Evolutionary conservation across 2,797 vertebrate species (phyloP).

Genomic region (Argyrosomus regius): DNA sequence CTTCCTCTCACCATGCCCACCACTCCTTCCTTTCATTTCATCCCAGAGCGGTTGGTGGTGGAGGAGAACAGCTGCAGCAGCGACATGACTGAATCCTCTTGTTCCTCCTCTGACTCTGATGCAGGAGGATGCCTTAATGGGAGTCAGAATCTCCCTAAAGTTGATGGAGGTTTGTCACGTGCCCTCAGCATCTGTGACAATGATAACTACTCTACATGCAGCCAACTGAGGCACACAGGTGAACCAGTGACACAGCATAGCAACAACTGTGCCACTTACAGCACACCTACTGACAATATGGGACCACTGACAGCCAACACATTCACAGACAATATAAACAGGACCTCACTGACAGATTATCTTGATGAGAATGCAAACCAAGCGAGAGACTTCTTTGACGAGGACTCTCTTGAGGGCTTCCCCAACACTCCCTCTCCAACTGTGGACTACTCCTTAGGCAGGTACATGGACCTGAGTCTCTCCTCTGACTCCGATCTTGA

Average conservation of each 20-base stretch:
- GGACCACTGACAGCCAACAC: slow-evolving; percentile 34
- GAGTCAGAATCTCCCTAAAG: slow-evolving; percentile 70
- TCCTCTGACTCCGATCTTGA: slow-evolving; percentile 93
- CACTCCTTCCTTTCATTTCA: slow-evolving; percentile 77
- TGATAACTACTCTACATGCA: slow-evolving; percentile 70
- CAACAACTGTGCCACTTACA: slow-evolving; percentile 22
- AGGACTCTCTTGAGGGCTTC: slow-evolving; percentile 71
- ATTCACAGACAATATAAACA: slow-evolving; percentile 62
- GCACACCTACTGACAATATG: slow-evolving; percentile 34
- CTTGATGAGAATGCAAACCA: slow-evolving; percentile 94
- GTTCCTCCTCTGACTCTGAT: slow-evolving; percentile 84
- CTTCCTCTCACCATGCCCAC: slow-evolving; percentile 66
- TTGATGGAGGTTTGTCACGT: slow-evolving; percentile 80
- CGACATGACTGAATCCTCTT: slow-evolving; percentile 90
- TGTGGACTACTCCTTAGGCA: slow-evolving; percentile 82
- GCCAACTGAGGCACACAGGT: slow-evolving; percentile 55
- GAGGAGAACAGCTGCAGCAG: slow-evolving; percentile 94
- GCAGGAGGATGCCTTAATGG: slow-evolving; percentile 61
- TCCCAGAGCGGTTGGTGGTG: slow-evolving; percentile 72
- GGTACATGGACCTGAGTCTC: slow-evolving; percentile 91
- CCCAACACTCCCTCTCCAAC: slow-evolving; percentile 80
- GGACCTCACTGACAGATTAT: slow-evolving; percentile 81
- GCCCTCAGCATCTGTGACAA: slow-evolving; percentile 87
- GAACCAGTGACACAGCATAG: slow-evolving; percentile 49
- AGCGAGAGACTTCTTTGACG: slow-evolving; percentile 82